Conservation (phyloP, 1,140 invertebrate species). For the Hydropsyche tenuis region DNA sequence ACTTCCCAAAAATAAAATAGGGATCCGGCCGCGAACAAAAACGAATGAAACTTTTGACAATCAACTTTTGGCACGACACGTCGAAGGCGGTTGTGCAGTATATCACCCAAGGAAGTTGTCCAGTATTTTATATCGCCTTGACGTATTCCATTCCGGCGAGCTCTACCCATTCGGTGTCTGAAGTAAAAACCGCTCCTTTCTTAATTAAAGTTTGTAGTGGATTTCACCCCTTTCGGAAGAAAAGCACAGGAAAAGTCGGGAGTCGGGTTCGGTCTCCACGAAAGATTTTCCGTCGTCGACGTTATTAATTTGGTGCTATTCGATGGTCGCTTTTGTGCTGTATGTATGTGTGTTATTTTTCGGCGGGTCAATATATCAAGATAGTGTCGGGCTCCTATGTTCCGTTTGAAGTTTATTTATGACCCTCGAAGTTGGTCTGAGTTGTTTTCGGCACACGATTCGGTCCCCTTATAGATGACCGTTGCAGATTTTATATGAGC, state of each 20-base stretch:
- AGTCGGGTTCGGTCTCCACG: not conserved
- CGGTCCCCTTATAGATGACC: not conserved
- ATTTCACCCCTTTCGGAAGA: not conserved
- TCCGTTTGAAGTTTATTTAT: not conserved
- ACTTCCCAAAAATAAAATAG: not conserved
- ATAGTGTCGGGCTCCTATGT: not conserved
- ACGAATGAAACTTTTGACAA: slow-evolving; percentile 37
- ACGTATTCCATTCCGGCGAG: slow-evolving; percentile 40
- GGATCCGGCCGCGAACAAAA: no score
- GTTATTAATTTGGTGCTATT: not conserved
- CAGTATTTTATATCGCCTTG: slow-evolving; percentile 44
- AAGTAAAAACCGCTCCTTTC: no score
- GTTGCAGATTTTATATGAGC: not conserved
- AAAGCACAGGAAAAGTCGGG: not conserved
- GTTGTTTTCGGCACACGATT: not conserved
- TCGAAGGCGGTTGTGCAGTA: slow-evolving; percentile 35
- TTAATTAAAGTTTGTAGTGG: no score
- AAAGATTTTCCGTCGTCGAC: not conserved
- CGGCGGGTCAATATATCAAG: not conserved
- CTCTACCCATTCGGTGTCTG: slow-evolving; percentile 40
- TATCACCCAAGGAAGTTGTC: slow-evolving; percentile 38
- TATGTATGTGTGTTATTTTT: no score
- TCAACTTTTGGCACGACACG: slow-evolving; percentile 41
- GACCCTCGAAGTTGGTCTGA: not conserved
- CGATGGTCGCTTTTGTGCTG: no score